These are phyloP conservation scores for Hemichromis elongatus DNA, from an alignment of 2,113 vertebrate genomes.

Conservation along the genomic window DNA sequence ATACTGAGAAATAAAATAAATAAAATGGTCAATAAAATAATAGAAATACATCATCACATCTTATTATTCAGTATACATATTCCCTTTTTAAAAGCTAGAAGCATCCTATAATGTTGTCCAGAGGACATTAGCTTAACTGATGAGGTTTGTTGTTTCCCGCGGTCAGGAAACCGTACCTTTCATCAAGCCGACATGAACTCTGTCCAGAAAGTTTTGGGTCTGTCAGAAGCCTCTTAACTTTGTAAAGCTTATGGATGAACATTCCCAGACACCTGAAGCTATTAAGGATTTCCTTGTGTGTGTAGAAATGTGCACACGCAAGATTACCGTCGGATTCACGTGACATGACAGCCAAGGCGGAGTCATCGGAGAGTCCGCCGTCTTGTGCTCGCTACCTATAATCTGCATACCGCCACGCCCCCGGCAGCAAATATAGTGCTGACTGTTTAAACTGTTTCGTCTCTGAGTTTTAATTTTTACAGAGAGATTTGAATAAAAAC, in stretches of 20 bases:
- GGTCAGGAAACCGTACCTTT: background rate
- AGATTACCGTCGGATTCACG: background rate
- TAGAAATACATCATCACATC: background rate
- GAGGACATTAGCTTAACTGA: background rate
- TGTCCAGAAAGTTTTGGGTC: background rate
- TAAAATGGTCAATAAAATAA: rapidly evolving
- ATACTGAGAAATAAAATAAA: background rate
- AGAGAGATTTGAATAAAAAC: background rate
- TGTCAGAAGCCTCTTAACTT: background rate
- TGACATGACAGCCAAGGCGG: background rate
- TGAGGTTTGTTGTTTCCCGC: background rate
- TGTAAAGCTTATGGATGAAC: background rate
- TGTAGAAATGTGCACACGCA: background rate
- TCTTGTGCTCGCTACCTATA: background rate
- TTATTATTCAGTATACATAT: background rate
- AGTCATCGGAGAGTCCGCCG: background rate
- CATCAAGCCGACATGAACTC: background rate
- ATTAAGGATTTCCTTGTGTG: background rate
- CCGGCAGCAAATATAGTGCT: background rate
- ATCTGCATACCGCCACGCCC: background rate
- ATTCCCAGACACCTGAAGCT: background rate
- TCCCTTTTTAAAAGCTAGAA: background rate
- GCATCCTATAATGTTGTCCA: background rate
- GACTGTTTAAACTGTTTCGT: background rate
- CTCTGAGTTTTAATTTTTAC: background rate